Evolutionary conservation across 1,140 invertebrate genomes (phyloP).

Genomic region (Drosophila dunni): DNA sequence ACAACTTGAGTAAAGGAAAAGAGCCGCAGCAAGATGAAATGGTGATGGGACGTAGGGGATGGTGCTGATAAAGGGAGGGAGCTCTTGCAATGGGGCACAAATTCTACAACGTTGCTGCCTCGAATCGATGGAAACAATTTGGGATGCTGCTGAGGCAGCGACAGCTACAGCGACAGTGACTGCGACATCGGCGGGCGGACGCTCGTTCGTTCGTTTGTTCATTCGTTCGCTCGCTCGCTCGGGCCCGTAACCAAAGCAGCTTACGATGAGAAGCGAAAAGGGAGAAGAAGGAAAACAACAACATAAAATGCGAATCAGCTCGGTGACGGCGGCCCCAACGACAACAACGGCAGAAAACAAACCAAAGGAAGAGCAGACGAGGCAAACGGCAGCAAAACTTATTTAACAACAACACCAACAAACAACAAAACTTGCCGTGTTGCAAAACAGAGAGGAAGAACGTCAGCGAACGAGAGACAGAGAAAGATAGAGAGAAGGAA

Average conservation of each 20-base stretch:
- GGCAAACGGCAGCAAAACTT: constrained; percentile 50
- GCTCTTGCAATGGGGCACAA: constrained; percentile 33
- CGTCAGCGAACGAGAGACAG: constrained; percentile 4
- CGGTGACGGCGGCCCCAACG: constrained; percentile 25
- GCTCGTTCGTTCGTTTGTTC: constrained; percentile 32
- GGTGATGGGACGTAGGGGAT: constrained; percentile 2
- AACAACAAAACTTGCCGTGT: constrained; percentile 37
- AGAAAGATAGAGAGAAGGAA: constrained; percentile 7
- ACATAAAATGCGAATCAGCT: constrained; percentile 49
- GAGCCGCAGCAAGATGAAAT: constrained; percentile 57
- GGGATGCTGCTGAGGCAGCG: constrained; percentile 37
- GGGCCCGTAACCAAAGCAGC: constrained; percentile 33
- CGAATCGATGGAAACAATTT: constrained; percentile 55
- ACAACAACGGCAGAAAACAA: constrained; percentile 16
- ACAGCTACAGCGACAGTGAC: constrained; percentile 3
- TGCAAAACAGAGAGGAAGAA: constrained; percentile 38
- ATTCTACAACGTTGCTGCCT: constrained; percentile 55
- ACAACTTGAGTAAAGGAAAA: constrained; percentile 66
- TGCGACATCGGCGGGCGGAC: constrained; percentile 24
- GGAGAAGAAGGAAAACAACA: constrained; percentile 2
- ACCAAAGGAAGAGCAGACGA: constrained; percentile 34
- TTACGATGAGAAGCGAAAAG: constrained; percentile 14
- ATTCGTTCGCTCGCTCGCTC: constrained; percentile 12
- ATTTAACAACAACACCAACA: constrained; percentile 39
- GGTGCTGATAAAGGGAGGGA: constrained; percentile 9